Conservation (phyloP, 2,113 vertebrate species). For the Hippocampus barbouri region DNA sequence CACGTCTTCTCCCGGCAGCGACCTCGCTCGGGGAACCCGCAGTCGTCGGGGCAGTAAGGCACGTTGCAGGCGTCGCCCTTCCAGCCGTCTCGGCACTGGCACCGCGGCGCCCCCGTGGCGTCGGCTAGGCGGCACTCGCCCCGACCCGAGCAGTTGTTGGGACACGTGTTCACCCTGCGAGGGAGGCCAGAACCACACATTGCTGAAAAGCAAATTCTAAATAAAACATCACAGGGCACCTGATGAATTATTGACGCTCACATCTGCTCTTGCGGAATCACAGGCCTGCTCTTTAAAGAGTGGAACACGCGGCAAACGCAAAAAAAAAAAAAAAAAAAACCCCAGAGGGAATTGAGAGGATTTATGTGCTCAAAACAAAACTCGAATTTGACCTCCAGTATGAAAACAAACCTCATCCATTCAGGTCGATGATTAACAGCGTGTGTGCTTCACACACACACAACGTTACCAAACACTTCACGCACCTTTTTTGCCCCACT, state of each 20-base stretch:
- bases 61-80: slow-evolving; percentile 88
- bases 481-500: neutral
- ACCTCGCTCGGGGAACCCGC: slow-evolving; percentile 79
- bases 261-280: slow-evolving; percentile 19
- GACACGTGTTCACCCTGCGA: slow-evolving; percentile 84
- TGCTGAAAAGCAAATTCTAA: slow-evolving; percentile 5
- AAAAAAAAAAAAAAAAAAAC: neutral
- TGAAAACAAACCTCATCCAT: neutral
- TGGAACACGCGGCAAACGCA: neutral
- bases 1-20: slow-evolving; percentile 75
- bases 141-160: slow-evolving; percentile 87
- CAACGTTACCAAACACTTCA: neutral
- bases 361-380: neutral
- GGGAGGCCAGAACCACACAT: neutral
- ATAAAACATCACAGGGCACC: slow-evolving; percentile 18
- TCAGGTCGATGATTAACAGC: slow-evolving; percentile 1
- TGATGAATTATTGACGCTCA: slow-evolving; percentile 1
- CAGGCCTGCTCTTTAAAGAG: neutral
- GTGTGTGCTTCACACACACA: neutral
- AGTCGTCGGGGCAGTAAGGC: slow-evolving; percentile 78
- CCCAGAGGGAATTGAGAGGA: neutral
- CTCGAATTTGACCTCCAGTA: neutral
- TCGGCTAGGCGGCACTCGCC: slow-evolving; percentile 79
- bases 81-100: slow-evolving; percentile 82
- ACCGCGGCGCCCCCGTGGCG: slow-evolving; percentile 66